Evolutionary conservation across 1,140 invertebrate species (phyloP), one percentile per base, ranked within the genome.

Genomic region (Drosophila equinoxialis): DNA sequence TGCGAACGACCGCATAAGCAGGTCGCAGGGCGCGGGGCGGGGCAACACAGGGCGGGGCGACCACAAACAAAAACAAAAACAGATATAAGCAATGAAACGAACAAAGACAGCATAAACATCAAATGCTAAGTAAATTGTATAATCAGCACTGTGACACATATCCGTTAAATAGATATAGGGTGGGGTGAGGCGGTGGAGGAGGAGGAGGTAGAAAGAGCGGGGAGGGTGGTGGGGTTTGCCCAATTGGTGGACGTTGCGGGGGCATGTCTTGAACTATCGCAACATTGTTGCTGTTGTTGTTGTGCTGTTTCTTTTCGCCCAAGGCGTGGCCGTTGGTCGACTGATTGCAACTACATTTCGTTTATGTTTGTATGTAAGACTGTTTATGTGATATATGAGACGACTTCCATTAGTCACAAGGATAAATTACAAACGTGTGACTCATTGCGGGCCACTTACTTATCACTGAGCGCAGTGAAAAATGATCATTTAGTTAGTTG

Each of bases 71-170:
- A 37, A 20, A 59, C 14, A 55, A 59, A 14, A 67, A 33, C 55
- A 59, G 17, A 23, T 8, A 60, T 37, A 2, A 60, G 33, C 64
- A 35, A 55, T 10, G 10, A 20, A 30, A 33, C 30, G 39, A 67
- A 48, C 65, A 13, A 23, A 35, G 37, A 23, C 13, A 55, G 39
- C 61, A 42, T 54, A 39, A 20, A 58, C 30, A 66, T 33, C 30
- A 48, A 59, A 59, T 59, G 61, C 55, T 65, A 65, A 74, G 69
- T 72, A 68, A 65, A 72, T 76, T 76, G 65, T 72, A 76, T 72
- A 76, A 76, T 76, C 69, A 68, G 65, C 70, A 76, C 60, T 76
- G 69, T 76, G 74, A 76, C 74, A 76, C 74, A 76, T 76, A 67
- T 76, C 69, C 74, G 74, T 55, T 37, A 60, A 62, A 39, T 62